These are phyloP conservation scores for Aphelocoma coerulescens DNA, from an alignment of 2,113 vertebrate species.

Conservation along the genomic window DNA sequence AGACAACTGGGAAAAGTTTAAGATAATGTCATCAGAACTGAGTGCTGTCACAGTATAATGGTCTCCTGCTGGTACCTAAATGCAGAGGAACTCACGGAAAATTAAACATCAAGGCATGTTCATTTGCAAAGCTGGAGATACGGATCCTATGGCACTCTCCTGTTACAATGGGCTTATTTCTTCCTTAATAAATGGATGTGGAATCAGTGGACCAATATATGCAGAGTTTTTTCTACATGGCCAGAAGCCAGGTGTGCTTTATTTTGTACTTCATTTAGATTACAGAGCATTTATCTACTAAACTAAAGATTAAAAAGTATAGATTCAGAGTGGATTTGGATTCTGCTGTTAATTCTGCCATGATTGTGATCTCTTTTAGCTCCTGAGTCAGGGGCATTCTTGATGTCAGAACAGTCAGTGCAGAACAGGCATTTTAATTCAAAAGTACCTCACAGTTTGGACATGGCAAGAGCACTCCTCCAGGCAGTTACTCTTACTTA, in stretches of 20 bases:
- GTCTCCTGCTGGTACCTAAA: conserved; percentile 56
- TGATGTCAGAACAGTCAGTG: neutral
- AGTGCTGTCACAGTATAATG: conserved; percentile 56
- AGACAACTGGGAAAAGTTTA: conserved; percentile 58
- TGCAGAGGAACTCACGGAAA: conserved; percentile 55
- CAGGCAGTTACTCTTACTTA: neutral
- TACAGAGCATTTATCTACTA: neutral
- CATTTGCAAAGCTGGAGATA: conserved; percentile 52
- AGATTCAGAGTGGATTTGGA: neutral
- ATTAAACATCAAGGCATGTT: conserved; percentile 64
- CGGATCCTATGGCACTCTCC: neutral
- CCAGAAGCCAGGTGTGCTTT: neutral
- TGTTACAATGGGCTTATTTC: conserved; percentile 15
- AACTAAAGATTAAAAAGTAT: neutral
- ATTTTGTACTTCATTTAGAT: neutral
- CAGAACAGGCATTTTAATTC: neutral
- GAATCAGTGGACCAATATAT: neutral
- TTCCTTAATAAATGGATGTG: neutral
- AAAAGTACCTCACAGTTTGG: neutral
- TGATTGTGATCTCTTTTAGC: neutral
- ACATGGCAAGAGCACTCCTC: neutral
- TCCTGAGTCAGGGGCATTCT: neutral
- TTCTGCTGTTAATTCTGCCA: neutral
- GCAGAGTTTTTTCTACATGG: neutral
- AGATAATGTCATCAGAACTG: conserved; percentile 64